phyloP scores from a whole-genome alignment of 53 echinoderm and acorn worm species.

The Henricia sp. region DNA sequence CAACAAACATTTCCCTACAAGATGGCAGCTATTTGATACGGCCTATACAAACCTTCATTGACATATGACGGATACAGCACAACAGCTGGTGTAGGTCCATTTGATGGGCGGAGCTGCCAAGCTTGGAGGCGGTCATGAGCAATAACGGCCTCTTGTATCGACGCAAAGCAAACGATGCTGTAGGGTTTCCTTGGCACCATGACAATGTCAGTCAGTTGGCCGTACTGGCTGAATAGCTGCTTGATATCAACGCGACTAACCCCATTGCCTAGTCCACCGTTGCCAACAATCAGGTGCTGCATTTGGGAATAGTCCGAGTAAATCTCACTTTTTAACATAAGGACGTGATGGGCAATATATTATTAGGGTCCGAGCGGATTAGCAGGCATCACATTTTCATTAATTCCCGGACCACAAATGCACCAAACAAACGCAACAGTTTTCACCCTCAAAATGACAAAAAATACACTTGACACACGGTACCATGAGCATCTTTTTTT shows the following conservation, averaged over 20 bases:
- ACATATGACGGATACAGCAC: slow-evolving; percentile 82
- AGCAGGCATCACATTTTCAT: too few relatives aligned
- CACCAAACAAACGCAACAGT: background rate
- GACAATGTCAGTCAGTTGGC: slow-evolving; percentile 73
- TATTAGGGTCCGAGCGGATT: background rate
- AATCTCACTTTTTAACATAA: background rate
- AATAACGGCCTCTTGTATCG: slow-evolving; percentile 35
- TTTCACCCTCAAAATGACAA: background rate
- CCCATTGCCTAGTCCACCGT: slow-evolving; percentile 92
- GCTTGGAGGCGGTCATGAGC: slow-evolving; percentile 80
- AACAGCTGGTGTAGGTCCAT: slow-evolving; percentile 55
- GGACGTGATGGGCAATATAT: background rate
- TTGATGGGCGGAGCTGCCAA: slow-evolving; percentile 43
- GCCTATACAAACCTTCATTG: slow-evolving; percentile 80
- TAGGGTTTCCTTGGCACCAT: slow-evolving; percentile 91
- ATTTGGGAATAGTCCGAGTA: background rate
- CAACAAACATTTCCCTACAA: too few relatives aligned
- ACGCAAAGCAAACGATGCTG: slow-evolving; percentile 79
- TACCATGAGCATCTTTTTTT: background rate
- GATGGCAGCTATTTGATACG: too few relatives aligned
- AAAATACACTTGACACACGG: background rate
- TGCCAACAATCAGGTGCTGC: slow-evolving; percentile 86
- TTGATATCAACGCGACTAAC: slow-evolving; percentile 77
- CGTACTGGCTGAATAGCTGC: slow-evolving; percentile 71
- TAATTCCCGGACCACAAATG: background rate